Evolutionary conservation across 2,888 invertebrate species (phyloP).

Genomic region (Drosophila putrida): DNA sequence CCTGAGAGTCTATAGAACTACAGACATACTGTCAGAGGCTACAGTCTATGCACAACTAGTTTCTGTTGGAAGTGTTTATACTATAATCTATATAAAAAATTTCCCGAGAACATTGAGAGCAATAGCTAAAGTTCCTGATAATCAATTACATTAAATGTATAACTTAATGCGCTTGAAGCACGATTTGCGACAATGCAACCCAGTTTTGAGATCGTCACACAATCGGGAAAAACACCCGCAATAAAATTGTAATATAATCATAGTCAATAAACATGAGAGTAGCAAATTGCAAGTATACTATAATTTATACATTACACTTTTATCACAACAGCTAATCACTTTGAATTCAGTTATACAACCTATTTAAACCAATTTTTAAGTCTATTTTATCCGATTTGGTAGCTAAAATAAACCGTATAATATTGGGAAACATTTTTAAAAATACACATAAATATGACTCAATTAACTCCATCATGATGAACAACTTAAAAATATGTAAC

Average conservation of each 20-base stretch:
- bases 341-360: neutral
- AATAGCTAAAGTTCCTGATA: constrained; percentile 17
- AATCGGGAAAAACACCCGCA: constrained; percentile 20
- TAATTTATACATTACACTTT: constrained; percentile 4
- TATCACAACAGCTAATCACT: neutral
- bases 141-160: constrained; percentile 37
- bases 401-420: neutral
- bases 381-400: neutral
- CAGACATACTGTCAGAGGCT: constrained; percentile 22
- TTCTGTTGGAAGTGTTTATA: neutral
- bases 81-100: constrained; percentile 13
- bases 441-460: constrained; percentile 1
- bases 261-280: constrained; percentile 22
- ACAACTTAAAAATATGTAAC: neutral
- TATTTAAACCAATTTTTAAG: neutral
- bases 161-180: constrained; percentile 1
- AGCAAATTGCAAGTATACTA: neutral
- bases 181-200: neutral
- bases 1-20: neutral
- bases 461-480: neutral
- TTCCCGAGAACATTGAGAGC: neutral
- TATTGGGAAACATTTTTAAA: neutral
- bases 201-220: constrained; percentile 1
- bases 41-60: constrained; percentile 43
- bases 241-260: constrained; percentile 27